Evolutionary conservation across 2,888 invertebrate genomes (phyloP), one percentile per base, ranked within the genome.

Genomic region (Beris morrisii): DNA sequence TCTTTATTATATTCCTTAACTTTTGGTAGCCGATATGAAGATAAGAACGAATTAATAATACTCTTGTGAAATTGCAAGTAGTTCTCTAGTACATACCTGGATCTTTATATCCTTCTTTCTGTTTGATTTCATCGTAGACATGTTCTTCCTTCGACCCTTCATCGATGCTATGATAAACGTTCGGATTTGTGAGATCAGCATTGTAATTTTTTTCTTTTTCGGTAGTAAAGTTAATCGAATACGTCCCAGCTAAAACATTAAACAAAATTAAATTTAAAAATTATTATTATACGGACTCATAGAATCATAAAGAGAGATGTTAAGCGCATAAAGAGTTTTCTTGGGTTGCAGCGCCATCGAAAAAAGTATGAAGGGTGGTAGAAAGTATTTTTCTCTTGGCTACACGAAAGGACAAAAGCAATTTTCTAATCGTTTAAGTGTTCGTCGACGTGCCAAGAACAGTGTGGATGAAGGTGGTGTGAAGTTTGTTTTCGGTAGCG

Each of bases 71-170:
- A 12, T 13, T 50, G 7, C 15, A n/a, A n/a, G 32, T 55, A 52
- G 7, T 55, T 55, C 12, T 15, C 11, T 61, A 32, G 4, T 22
- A 78, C 81, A 81, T 80, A 88, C 89, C 89, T 69, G 83, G 79
- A 78, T 84, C 84, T 70, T 86, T 87, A 69, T 74, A 78, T 65
- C 85, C 86, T 72, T 90, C 91, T 75, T 91, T 92, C 61, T 91
- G 90, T 74, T 93, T 92, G 71, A 95, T 93, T 80, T 94, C 94
- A 77, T 93, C 93, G 74, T 95, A 95, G 0, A 94, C 88, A 75
- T 94, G 93, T 73, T 94, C 93, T 65, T 89, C 79, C 72, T 88
- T 89, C 66, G 87, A 86, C 63, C 88, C 85, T 71, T 91, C 90
- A 58, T 90, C 89, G 69, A 92, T 89, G 72, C 88, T 89, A 73